Percentiles rank a stretch among this genome's conserved stretches.
Conservation (phyloP, 2,888 invertebrate species). For the Mythimna vitellina region DNA sequence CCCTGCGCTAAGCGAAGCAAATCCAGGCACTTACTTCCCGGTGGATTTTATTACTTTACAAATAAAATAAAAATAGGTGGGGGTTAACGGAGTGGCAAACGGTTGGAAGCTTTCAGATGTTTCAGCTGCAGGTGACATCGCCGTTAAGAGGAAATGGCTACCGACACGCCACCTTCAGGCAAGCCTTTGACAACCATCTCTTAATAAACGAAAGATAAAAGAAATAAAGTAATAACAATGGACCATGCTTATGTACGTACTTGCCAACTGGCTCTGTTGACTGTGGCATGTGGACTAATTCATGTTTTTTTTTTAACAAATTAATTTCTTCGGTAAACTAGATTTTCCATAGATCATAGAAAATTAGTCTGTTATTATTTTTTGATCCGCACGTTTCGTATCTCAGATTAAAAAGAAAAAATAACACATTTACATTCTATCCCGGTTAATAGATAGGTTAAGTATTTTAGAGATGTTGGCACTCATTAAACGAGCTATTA, state of each 20-base stretch:
- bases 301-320: neutral
- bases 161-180: slow-evolving; percentile 70
- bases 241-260: slow-evolving; percentile 4
- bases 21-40: slow-evolving; percentile 47
- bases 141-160: slow-evolving; percentile 75
- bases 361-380: no score
- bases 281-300: neutral
- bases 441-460: no score
- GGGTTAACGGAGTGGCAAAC: slow-evolving; percentile 81
- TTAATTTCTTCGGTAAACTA: neutral
- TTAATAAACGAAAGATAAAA: slow-evolving; percentile 51
- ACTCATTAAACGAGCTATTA: no score
- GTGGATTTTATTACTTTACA: slow-evolving; percentile 55
- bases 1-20: slow-evolving; percentile 13
- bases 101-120: slow-evolving; percentile 85
- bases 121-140: slow-evolving; percentile 77
- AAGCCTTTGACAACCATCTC: slow-evolving; percentile 54
- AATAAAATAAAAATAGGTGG: slow-evolving; percentile 68
- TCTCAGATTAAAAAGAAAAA: no score
- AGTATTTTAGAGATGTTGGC: no score
- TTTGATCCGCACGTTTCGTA: no score
- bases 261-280: neutral
- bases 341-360: neutral
- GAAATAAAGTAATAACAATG: slow-evolving; percentile 39
- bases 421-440: no score